A percentile compares a stretch with the other conserved stretches of the same genome.
These are phyloP conservation scores for Psittacula cyanocephala DNA, from an alignment of 2,113 vertebrate genomes.

Conservation along the genomic window DNA sequence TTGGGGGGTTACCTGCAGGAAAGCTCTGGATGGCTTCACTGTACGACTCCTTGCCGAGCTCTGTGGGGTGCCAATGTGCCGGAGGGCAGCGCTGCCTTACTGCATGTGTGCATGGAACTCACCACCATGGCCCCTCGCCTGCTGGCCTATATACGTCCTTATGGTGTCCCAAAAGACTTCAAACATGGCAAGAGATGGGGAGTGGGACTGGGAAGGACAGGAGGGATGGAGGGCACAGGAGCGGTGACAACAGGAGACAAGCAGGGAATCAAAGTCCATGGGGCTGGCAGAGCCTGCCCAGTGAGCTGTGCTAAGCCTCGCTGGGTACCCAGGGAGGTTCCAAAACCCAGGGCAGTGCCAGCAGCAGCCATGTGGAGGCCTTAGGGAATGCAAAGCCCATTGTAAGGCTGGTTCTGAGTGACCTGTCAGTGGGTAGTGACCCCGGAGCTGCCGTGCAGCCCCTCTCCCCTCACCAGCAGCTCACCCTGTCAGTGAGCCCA, in stretches of 20 bases:
- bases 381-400: not conserved
- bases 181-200: not conserved
- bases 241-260: not conserved
- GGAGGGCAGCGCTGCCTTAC: not conserved
- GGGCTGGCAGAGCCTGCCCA: not conserved
- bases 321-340: not conserved
- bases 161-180: not conserved
- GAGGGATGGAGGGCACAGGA: not conserved
- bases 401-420: accelerated
- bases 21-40: not conserved
- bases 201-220: not conserved
- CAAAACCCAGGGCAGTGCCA: not conserved
- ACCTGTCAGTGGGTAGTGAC: accelerated
- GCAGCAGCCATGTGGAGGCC: not conserved
- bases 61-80: accelerated
- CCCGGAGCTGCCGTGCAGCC: not conserved
- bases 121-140: accelerated
- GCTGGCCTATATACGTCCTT: not conserved
- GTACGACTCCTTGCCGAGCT: not conserved
- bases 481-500: not conserved
- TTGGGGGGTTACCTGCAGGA: not conserved
- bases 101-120: not conserved
- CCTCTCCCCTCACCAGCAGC: not conserved
- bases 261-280: not conserved
- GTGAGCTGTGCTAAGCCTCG: not conserved